Evolutionary conservation across 2,113 vertebrate genomes (phyloP).

Genomic region (Tachysurus vachellii): DNA sequence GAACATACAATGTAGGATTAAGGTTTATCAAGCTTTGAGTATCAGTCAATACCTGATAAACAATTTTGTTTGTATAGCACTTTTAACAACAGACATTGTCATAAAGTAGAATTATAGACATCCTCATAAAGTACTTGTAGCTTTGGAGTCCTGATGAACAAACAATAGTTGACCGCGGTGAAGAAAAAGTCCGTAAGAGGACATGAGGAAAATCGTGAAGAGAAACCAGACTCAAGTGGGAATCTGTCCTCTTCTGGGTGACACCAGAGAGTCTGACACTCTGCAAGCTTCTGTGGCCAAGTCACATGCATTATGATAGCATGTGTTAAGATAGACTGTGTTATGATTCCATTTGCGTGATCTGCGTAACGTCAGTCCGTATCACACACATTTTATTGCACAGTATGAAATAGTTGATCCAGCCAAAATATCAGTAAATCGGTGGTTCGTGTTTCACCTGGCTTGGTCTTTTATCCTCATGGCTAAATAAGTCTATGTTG

Average conservation of each 20-base stretch:
- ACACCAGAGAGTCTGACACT: slow-evolving; percentile 4
- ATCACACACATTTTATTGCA: neutral
- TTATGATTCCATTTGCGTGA: neutral
- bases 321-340: neutral
- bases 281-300: neutral
- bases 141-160: neutral
- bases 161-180: neutral
- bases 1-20: neutral
- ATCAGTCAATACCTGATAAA: neutral
- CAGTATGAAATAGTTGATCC: too few relatives aligned
- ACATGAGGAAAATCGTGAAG: neutral
- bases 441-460: slow-evolving; percentile 2
- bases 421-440: neutral
- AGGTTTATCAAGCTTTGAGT: neutral
- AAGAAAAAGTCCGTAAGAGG: neutral
- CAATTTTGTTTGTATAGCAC: neutral
- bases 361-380: neutral
- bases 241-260: neutral
- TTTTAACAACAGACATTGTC: neutral
- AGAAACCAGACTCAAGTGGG: neutral
- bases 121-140: neutral
- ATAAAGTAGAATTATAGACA: neutral
- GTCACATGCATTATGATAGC: neutral
- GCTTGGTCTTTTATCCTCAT: slow-evolving; percentile 29
- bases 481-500: neutral